A percentile compares a stretch with the other conserved stretches of the same genome.
These are phyloP conservation scores for Archocentrus centrarchus DNA, from an alignment of 2,113 vertebrate genomes.

Conservation along the genomic window DNA sequence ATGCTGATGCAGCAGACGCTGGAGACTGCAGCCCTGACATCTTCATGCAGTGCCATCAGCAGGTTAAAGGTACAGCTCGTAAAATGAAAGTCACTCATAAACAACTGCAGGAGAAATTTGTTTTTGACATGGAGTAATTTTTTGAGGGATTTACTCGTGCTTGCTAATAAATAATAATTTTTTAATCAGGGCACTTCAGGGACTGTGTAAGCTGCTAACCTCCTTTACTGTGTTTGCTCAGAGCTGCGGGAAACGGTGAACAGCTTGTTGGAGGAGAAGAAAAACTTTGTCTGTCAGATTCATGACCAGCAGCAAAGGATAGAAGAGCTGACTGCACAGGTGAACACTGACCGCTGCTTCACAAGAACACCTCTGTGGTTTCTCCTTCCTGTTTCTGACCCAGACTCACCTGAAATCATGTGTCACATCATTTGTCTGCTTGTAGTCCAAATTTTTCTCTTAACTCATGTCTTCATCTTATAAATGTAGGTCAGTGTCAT, in stretches of 20 bases:
- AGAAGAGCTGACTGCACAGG: conserved; percentile 77
- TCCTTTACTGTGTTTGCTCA: conserved; percentile 34
- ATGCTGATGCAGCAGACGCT: conserved; percentile 64
- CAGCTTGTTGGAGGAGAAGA: conserved; percentile 83
- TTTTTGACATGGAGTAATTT: neutral
- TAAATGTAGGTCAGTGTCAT: neutral
- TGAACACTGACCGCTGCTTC: conserved; percentile 38
- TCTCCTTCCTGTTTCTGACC: neutral
- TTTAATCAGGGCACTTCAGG: neutral
- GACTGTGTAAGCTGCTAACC: neutral
- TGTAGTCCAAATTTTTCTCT: neutral
- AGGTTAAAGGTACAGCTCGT: conserved; percentile 79
- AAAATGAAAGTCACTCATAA: neutral
- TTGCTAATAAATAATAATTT: neutral
- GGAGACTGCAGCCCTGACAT: conserved; percentile 72
- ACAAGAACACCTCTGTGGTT: too few relatives aligned
- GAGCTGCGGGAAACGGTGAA: conserved; percentile 81
- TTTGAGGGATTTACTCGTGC: neutral
- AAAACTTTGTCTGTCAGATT: conserved; percentile 78
- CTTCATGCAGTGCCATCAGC: conserved; percentile 81
- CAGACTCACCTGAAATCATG: neutral
- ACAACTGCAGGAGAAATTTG: neutral
- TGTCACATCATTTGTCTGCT: neutral
- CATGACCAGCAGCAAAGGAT: conserved; percentile 81
- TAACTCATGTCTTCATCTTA: neutral